phyloP scores from a whole-genome alignment of 2,797 vertebrate species.

The Anguilla obscura region DNA sequence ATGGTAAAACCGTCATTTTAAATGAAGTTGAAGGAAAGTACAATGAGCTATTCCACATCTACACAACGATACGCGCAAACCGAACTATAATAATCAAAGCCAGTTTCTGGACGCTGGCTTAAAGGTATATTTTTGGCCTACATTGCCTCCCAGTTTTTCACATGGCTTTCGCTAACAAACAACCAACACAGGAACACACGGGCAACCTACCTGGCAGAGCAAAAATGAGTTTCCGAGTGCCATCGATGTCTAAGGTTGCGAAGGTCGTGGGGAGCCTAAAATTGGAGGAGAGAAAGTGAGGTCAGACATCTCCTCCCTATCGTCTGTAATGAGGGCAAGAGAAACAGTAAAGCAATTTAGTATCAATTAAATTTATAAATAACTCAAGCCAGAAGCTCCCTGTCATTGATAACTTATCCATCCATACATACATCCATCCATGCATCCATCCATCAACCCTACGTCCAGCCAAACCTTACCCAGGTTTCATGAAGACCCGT shows the following conservation, averaged over 20 bases:
- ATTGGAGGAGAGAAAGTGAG: conserved; percentile 45
- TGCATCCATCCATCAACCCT: neutral
- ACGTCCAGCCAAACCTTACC: conserved; percentile 66
- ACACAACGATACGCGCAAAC: neutral
- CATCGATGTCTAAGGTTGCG: conserved; percentile 94
- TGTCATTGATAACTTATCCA: neutral
- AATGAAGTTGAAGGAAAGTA: neutral
- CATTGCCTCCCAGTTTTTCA: neutral
- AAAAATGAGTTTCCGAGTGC: conserved; percentile 97
- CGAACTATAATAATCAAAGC: neutral
- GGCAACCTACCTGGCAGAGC: conserved; percentile 90
- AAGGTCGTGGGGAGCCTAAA: conserved; percentile 94
- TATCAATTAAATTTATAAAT: neutral
- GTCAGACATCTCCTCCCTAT: neutral
- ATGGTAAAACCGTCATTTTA: neutral
- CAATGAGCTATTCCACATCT: neutral
- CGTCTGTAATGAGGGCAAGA: neutral
- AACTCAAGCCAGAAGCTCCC: neutral
- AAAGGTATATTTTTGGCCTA: neutral
- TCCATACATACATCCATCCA: neutral
- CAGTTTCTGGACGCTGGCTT: neutral
- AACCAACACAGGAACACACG: conserved; percentile 19
- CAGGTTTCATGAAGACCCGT: conserved; percentile 99
- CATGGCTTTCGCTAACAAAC: neutral
- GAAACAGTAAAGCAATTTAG: neutral